phyloP scores from a whole-genome alignment of 2,888 invertebrate genomes.

The Acheta domesticus region DNA sequence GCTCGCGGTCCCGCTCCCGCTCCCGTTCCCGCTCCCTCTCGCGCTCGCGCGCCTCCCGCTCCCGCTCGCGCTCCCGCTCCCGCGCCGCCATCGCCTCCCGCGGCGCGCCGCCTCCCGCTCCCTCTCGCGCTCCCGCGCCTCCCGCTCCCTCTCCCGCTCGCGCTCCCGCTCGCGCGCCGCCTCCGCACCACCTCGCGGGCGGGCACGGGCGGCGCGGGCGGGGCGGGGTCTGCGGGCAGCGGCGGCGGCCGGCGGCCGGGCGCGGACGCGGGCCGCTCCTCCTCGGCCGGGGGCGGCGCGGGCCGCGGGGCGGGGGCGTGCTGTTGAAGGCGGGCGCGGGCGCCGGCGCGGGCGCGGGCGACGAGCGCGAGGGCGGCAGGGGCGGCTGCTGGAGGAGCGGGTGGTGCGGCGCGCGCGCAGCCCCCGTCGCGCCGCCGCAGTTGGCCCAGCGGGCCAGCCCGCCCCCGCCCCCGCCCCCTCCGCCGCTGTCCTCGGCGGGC shows the following conservation, averaged over 20 bases:
- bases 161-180: neutral
- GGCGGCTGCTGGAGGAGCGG: neutral
- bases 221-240: neutral
- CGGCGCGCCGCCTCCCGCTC: neutral
- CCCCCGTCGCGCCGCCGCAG: neutral
- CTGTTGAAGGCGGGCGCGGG: neutral
- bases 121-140: neutral
- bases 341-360: neutral
- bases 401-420: neutral
- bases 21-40: too few relatives aligned
- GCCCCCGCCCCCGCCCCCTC: slow-evolving; percentile 37
- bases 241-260: neutral
- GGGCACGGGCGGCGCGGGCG: neutral
- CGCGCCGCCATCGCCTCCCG: neutral
- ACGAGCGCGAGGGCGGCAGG: neutral
- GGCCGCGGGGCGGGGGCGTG: neutral
- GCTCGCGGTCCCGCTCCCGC: slow-evolving; percentile 21
- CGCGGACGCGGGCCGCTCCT: neutral
- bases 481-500: slow-evolving; percentile 33
- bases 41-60: too few relatives aligned
- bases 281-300: neutral
- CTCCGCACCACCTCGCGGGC: neutral
- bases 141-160: slow-evolving; percentile 19
- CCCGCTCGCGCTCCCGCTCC: too few relatives aligned
- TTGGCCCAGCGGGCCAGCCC: slow-evolving; percentile 30